These are phyloP conservation scores for Serilophus lunatus DNA, from an alignment of 2,113 vertebrate genomes.

Conservation along the genomic window DNA sequence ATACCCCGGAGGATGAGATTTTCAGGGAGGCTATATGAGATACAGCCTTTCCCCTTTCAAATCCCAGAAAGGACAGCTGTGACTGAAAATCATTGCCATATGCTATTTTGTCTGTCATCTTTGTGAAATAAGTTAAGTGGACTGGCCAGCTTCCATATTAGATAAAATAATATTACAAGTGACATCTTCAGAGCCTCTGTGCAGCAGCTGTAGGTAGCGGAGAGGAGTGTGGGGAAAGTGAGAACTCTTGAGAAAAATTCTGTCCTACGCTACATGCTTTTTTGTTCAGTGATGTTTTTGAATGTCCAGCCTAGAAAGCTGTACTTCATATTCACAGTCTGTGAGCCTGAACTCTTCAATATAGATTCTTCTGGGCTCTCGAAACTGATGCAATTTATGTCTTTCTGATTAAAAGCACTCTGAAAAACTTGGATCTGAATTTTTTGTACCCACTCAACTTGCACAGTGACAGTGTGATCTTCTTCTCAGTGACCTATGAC, in stretches of 20 bases:
- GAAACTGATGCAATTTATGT: background rate
- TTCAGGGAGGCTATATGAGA: background rate
- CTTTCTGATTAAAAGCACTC: background rate
- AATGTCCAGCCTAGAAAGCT: background rate
- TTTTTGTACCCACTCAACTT: background rate
- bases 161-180: background rate
- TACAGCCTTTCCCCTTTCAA: background rate
- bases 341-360: background rate
- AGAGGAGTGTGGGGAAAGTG: background rate
- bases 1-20: background rate
- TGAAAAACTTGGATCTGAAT: background rate
- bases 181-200: background rate
- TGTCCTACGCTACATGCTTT: background rate
- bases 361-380: background rate
- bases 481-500: background rate
- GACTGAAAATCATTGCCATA: constrained; percentile 12
- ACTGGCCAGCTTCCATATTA: constrained; percentile 6
- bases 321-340: background rate
- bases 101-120: background rate
- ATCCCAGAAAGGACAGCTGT: background rate
- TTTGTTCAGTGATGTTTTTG: background rate
- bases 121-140: constrained; percentile 3
- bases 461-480: background rate
- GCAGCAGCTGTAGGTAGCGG: background rate
- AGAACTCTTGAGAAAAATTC: background rate